Evolutionary conservation across 2,888 invertebrate species (phyloP), one percentile per base, ranked within the genome.

Genomic region (Ectobius pallidus): DNA sequence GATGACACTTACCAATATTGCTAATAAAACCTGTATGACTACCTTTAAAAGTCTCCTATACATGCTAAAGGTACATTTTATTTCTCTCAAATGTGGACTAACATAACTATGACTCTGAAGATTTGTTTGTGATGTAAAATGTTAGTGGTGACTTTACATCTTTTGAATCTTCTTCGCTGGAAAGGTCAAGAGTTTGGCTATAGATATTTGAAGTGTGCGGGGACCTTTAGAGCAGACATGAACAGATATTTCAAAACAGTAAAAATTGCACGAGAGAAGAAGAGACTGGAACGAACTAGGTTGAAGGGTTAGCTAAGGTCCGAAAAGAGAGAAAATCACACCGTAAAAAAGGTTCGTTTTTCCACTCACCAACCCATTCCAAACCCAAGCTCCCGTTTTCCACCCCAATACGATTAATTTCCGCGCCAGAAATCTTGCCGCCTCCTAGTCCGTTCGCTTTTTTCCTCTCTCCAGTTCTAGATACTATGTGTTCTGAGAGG

Each of bases 401-500:
- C 32, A 27, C 44, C 55, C 62, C 69, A 69, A 32, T 69, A 62
- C 63, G 61, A 69, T 73, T 73, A 73, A 73, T 73, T 73, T 61
- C 71, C 72, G 72, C 62, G 72, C 69, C 61, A 61, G 72, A 73
- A 73, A 73, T 73, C 72, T 63, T 69, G 72, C 69, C 69, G 72
- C 69, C 69, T 69, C 22, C 14, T 27, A 30, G 30, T 69, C 27
- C 52, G 61, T 68, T 65, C 71, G 20, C 68, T 39, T 73, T 62
- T n/a, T 73, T 69, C 34, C 69, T 55, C 72, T 52, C 67, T 55
- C 11, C 46, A 52, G 22, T 61, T 39, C 68, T 69, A 34, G 69
- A 55, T 52, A 18, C 46, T 68, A 68, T 44, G 27, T 49, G 46
- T 68, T 61, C 30, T 32, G 32, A 32, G 14, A 32, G 61, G 25